Conservation (phyloP, 2,888 invertebrate genomes). For the Flexamia atlantica region DNA sequence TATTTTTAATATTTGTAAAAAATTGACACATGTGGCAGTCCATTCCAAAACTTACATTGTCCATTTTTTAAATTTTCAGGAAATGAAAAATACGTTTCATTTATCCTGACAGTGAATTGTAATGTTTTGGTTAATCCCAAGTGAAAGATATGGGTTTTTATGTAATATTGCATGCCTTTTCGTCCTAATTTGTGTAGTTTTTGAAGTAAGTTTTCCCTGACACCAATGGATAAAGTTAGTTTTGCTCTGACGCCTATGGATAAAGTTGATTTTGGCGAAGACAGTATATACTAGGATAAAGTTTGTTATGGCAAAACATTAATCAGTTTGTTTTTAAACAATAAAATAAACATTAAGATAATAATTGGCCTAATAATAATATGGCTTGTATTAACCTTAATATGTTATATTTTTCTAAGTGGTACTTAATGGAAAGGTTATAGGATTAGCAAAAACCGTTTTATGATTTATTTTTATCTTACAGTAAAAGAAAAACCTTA, state of each 20-base stretch:
- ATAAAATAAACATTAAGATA: not conserved
- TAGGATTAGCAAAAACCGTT: not conserved
- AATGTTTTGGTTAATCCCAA: not conserved
- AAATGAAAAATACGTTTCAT: conserved; percentile 23
- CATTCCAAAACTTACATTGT: conserved; percentile 56
- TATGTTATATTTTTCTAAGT: conserved; percentile 2
- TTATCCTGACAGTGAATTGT: conserved; percentile 23
- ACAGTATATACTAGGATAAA: conserved; percentile 9
- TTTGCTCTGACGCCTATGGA: conserved; percentile 4
- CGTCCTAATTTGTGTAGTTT: conserved; percentile 14
- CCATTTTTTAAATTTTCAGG: conserved; percentile 26
- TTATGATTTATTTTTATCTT: not conserved
- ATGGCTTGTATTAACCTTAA: not conserved
- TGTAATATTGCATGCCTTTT: not conserved
- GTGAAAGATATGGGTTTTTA: conserved; percentile 27
- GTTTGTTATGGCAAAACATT: not conserved
- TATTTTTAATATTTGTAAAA: too few relatives aligned
- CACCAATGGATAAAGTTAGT: conserved; percentile 15
- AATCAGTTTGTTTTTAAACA: conserved; percentile 4
- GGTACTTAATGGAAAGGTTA: not conserved
- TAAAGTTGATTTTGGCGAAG: conserved; percentile 21
- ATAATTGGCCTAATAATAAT: not conserved
- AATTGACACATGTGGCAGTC: conserved; percentile 11
- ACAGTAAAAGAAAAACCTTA: not conserved
- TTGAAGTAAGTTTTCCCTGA: conserved; percentile 15